Percentiles rank a stretch among this genome's conserved stretches.
Evolutionary conservation across 1,140 invertebrate genomes (phyloP).

Genomic region (Aphelinus atriplicis): DNA sequence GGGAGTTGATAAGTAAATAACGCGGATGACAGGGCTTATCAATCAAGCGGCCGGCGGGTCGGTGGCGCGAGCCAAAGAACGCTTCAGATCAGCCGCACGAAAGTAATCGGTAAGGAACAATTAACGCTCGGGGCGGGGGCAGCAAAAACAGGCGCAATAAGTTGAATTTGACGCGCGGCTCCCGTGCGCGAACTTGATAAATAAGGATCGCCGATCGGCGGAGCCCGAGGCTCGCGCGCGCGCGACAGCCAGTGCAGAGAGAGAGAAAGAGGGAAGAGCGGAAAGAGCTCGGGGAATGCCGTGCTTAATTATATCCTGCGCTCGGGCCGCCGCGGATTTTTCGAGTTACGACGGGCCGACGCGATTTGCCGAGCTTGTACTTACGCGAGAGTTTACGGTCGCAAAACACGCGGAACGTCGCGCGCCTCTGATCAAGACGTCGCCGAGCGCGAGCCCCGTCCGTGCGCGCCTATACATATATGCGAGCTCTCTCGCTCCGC

Average conservation of each 20-base stretch:
- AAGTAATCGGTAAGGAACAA: slow-evolving; percentile 8
- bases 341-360: neutral
- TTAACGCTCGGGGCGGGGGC: slow-evolving; percentile 40
- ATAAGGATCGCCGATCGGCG: slow-evolving; percentile 17
- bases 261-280: neutral
- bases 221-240: no score
- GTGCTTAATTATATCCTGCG: slow-evolving; percentile 26
- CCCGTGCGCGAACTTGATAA: slow-evolving; percentile 34
- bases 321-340: neutral
- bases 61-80: neutral
- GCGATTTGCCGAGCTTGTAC: slow-evolving; percentile 39
- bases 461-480: no score
- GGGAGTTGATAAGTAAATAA: no score
- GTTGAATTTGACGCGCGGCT: slow-evolving; percentile 15
- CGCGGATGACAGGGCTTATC: neutral
- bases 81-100: neutral
- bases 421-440: slow-evolving; percentile 36
- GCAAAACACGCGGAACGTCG: slow-evolving; percentile 57
- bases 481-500: neutral
- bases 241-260: neutral
- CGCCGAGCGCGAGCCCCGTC: neutral
- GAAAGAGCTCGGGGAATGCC: slow-evolving; percentile 15
- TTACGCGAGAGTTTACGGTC: slow-evolving; percentile 51
- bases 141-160: slow-evolving; percentile 46
- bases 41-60: neutral